Evolutionary conservation across 2,113 vertebrate genomes (phyloP).

Genomic region (Taurulus bubalis): DNA sequence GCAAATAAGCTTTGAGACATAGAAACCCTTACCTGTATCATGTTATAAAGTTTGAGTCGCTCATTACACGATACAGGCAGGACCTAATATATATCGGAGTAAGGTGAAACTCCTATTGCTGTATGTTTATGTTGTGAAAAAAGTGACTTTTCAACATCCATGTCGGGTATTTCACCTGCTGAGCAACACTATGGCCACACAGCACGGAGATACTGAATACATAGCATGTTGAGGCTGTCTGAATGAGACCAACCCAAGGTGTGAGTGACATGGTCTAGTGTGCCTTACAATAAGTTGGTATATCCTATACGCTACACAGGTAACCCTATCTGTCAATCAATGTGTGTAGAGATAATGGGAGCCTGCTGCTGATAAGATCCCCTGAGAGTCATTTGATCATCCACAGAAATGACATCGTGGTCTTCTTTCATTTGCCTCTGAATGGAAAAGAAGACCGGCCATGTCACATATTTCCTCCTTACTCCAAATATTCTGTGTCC

Average conservation of each 20-base stretch:
- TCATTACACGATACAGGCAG: constrained; percentile 77
- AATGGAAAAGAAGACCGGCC: constrained; percentile 82
- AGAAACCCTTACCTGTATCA: constrained; percentile 63
- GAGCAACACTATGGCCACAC: constrained; percentile 29
- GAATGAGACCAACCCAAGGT: constrained; percentile 54
- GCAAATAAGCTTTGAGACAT: constrained; percentile 45
- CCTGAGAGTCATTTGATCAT: constrained; percentile 72
- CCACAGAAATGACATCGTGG: constrained; percentile 80
- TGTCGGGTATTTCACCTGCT: constrained; percentile 34
- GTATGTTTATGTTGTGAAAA: constrained; percentile 3
- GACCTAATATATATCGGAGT: constrained; percentile 75
- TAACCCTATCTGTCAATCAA: constrained; percentile 72
- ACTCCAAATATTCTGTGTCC: constrained; percentile 78
- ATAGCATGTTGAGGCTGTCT: constrained; percentile 32
- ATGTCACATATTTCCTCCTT: constrained; percentile 87
- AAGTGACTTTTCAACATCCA: constrained; percentile 8
- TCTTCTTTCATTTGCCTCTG: constrained; percentile 73
- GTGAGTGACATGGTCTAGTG: constrained; percentile 62
- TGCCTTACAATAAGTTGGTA: constrained; percentile 56
- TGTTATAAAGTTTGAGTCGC: constrained; percentile 39
- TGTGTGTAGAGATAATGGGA: constrained; percentile 67
- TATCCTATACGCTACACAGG: constrained; percentile 56
- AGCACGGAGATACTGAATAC: constrained; percentile 57
- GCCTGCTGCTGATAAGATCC: constrained; percentile 55
- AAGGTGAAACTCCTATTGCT: constrained; percentile 77